phyloP scores from a whole-genome alignment of 2,888 invertebrate species.

The Morpho deidamia region DNA sequence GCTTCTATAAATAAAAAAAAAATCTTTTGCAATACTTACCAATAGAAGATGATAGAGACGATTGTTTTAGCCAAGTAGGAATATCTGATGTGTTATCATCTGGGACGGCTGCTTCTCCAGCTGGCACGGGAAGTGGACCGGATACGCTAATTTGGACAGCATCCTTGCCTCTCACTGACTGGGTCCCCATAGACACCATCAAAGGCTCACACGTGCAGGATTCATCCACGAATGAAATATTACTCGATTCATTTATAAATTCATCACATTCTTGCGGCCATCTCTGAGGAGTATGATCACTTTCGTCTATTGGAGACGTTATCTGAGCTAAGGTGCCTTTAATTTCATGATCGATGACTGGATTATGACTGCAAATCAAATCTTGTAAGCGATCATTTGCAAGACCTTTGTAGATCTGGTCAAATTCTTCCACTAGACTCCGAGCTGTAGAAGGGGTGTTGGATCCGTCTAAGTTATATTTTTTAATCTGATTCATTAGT shows the following conservation, averaged over 20 bases:
- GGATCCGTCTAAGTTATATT: slow-evolving; percentile 43
- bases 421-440: slow-evolving; percentile 65
- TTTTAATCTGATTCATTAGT: slow-evolving; percentile 53
- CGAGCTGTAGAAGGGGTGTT: slow-evolving; percentile 62
- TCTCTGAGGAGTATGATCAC: slow-evolving; percentile 21
- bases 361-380: too few relatives aligned
- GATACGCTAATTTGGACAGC: slow-evolving; percentile 27
- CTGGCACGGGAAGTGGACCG: slow-evolving; percentile 56
- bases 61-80: slow-evolving; percentile 30
- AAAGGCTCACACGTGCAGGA: slow-evolving; percentile 24
- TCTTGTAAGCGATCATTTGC: neutral
- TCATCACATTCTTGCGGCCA: slow-evolving; percentile 14
- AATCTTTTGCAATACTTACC: slow-evolving; percentile 28
- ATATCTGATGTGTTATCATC: slow-evolving; percentile 31
- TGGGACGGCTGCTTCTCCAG: slow-evolving; percentile 40
- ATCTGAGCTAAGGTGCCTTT: neutral
- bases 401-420: slow-evolving; percentile 57
- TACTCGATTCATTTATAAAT: neutral
- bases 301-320: slow-evolving; percentile 18
- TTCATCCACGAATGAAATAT: slow-evolving; percentile 11
- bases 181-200: slow-evolving; percentile 20
- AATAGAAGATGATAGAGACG: slow-evolving; percentile 26
- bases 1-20: too few relatives aligned
- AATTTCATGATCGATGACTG: slow-evolving; percentile 16
- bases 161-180: slow-evolving; percentile 16